Base-by-base conservation (phyloP, 2,888 invertebrate genomes). In the Anthrax anthrax region DNA sequence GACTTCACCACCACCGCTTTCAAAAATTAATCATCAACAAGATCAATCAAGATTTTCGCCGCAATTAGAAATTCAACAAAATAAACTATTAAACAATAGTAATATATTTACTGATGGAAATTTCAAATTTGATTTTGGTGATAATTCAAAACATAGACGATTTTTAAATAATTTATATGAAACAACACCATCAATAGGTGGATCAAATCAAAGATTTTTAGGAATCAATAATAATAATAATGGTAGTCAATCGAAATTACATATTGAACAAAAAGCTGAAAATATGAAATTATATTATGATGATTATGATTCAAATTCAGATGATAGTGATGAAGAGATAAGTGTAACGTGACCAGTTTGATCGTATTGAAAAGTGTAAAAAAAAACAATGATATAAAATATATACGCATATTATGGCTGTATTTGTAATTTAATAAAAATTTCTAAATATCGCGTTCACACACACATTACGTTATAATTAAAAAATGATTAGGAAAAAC, bases 281-380 rank as follows among this genome's bases (percentile, higher is more conserved):
- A 62, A 63, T 51, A 60, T 63, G 58, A 66, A 67, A 53, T 61
- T 65, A 55, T 67, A 64, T 54, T 68, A 67, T 49, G 68, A 69
- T 51, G 68, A 66, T 47, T 56, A 54, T 41, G 67, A 67, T 36
- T 67, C 69, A 23, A 74, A 74, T 39, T 77, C 76, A 56, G 84
- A 84, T 49, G 84, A 84, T 49, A 81, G 79, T 49, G 83, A 85
- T 58, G 87, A 86, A 59, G 87, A 88, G 64, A 88, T 88, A 55
- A 84, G 86, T 64, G 87, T 88, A 65, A 88, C 87, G 74, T 87
- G 86, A 87, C 84, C 67, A 65, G 61, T 52, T 59, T 59, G 17
- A 12, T 41, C n/a, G 12, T 10, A 38, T n/a, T n/a, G n/a, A n/a
- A n/a, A n/a, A n/a, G n/a, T n/a, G n/a, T n/a, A n/a, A n/a, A n/a